These are phyloP conservation scores for Tenthredo livida DNA, from an alignment of 2,888 invertebrate species.

Conservation along the genomic window DNA sequence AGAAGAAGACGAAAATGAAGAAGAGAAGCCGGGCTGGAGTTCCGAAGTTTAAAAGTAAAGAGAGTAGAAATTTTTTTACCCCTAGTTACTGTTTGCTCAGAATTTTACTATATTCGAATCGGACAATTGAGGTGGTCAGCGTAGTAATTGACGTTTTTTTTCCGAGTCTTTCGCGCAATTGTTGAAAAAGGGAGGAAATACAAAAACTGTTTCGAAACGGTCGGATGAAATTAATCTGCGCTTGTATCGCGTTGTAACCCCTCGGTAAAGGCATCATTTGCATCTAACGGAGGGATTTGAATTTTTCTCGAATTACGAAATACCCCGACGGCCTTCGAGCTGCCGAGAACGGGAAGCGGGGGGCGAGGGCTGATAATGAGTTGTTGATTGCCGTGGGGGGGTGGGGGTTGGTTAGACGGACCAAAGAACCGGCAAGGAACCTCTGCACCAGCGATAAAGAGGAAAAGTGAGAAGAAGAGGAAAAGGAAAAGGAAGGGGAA, in stretches of 20 bases:
- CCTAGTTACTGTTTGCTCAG: background rate
- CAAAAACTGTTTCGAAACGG: background rate
- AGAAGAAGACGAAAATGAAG: background rate
- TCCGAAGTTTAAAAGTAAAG: too few relatives aligned
- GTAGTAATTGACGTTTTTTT: background rate
- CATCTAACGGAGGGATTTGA: constrained; percentile 44
- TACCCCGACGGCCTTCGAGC: constrained; percentile 9
- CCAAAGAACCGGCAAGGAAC: background rate
- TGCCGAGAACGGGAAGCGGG: background rate
- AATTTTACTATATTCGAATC: background rate
- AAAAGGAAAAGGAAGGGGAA: background rate
- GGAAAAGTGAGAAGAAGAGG: background rate
- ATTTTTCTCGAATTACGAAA: constrained; percentile 45
- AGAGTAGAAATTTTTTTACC: too few relatives aligned
- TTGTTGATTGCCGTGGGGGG: constrained; percentile 36
- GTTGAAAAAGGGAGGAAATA: background rate
- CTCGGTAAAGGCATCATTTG: constrained; percentile 28
- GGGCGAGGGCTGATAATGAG: constrained; percentile 37
- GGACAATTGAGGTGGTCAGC: background rate
- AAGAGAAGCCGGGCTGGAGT: too few relatives aligned
- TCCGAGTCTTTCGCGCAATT: background rate
- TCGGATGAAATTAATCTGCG: constrained; percentile 37
- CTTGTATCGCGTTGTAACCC: constrained; percentile 39
- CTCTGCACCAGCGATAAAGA: background rate
- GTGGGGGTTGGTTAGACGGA: constrained; percentile 18